Conservation (phyloP, 2,888 invertebrate genomes). For the Strigamia maritima region DNA sequence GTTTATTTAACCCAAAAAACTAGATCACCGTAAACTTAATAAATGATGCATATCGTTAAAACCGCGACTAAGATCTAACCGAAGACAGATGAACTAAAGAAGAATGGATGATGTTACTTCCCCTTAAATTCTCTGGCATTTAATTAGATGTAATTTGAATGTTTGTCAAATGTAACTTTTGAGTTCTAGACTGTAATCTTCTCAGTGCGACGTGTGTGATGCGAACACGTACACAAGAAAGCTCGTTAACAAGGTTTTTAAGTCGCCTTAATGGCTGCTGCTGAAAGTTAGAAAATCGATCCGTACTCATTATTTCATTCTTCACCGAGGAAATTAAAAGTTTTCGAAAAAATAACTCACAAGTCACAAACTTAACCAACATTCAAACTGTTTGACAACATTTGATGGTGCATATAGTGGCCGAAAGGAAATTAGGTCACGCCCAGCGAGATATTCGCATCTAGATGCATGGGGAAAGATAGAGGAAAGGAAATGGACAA, state of each 20-base stretch:
- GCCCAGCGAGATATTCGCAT: not conserved
- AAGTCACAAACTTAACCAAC: not conserved
- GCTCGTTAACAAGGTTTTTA: slow-evolving; percentile 15
- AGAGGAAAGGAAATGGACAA: not conserved
- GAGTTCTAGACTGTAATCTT: slow-evolving; percentile 1
- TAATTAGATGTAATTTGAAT: slow-evolving; percentile 10
- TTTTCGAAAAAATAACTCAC: not conserved
- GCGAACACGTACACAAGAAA: slow-evolving; percentile 15
- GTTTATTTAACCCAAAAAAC: no score
- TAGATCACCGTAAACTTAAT: no score
- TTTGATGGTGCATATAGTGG: not conserved
- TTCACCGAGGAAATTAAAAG: not conserved
- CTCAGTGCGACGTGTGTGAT: not conserved
- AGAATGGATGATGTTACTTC: not conserved
- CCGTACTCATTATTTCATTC: not conserved
- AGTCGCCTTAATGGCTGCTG: slow-evolving; percentile 15
- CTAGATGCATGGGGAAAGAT: not conserved
- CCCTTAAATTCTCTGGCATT: not conserved
- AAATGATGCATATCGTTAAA: no score
- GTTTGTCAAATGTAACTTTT: not conserved
- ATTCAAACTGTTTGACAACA: not conserved
- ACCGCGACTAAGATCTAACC: no score
- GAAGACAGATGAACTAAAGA: not conserved
- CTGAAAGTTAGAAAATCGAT: not conserved
- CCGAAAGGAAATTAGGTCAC: not conserved